phyloP scores from a whole-genome alignment of 2,113 vertebrate genomes.

The Passer domesticus region DNA sequence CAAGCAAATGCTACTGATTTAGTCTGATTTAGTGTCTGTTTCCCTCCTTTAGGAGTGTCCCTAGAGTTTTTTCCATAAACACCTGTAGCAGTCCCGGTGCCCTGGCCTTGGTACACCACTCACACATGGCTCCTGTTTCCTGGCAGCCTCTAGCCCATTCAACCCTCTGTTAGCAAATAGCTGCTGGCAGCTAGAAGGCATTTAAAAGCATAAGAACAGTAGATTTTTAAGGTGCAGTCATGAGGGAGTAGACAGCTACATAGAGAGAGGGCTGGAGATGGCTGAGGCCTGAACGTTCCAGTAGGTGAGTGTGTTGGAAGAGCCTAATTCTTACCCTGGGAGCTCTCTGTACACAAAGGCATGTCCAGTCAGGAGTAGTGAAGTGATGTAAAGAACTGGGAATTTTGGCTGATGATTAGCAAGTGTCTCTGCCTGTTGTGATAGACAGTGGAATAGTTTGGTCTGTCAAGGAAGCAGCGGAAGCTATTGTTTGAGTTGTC shows the following conservation, averaged over 20 bases:
- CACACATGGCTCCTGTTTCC: neutral
- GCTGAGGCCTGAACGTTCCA: neutral
- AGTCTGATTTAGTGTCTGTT: neutral
- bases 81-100: neutral
- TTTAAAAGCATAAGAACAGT: neutral
- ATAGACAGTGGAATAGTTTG: neutral
- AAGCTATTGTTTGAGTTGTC: constrained; percentile 40
- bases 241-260: neutral
- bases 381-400: neutral
- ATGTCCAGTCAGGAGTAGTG: neutral
- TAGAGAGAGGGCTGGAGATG: neutral
- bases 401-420: constrained; percentile 14
- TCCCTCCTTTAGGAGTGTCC: neutral
- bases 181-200: neutral
- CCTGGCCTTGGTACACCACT: neutral
- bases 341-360: neutral
- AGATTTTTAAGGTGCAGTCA: neutral
- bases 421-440: neutral
- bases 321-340: neutral
- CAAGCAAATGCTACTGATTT: neutral
- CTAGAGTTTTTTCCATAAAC: neutral
- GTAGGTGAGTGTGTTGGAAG: neutral
- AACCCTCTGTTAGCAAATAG: neutral
- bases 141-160: neutral
- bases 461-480: neutral